Percentiles rank a stretch among this genome's conserved stretches.
phyloP scores from a whole-genome alignment of 2,113 vertebrate genomes.

The Tringa solitaria region DNA sequence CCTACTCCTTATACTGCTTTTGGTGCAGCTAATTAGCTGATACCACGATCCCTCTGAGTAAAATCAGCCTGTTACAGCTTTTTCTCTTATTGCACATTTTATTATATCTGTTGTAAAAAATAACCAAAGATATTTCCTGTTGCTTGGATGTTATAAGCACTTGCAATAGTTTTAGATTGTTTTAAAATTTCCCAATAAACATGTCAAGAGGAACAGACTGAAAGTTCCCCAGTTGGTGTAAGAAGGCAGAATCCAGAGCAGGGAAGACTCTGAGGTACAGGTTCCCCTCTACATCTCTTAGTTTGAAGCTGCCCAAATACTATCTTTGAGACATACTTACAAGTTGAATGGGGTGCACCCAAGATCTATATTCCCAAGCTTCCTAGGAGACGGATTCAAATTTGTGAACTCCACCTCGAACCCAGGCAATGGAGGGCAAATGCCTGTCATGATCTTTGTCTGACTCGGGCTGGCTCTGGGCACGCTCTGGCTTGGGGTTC shows the following conservation, averaged over 20 bases:
- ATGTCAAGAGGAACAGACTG: background rate
- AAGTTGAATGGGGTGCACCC: background rate
- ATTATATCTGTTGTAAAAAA: background rate
- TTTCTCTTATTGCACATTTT: slow-evolving; percentile 43
- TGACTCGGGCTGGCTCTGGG: slow-evolving; percentile 96
- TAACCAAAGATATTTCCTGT: background rate
- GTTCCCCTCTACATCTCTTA: background rate
- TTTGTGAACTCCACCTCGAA: slow-evolving; percentile 82
- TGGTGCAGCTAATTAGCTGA: background rate
- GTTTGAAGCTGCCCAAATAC: background rate
- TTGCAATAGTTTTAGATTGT: background rate
- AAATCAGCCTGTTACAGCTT: background rate
- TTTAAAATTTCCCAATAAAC: slow-evolving; percentile 10
- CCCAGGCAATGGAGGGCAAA: slow-evolving; percentile 80
- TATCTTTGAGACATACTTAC: background rate
- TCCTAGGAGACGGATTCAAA: slow-evolving; percentile 84
- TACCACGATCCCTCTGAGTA: background rate
- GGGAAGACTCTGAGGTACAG: background rate
- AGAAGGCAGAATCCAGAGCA: slow-evolving; percentile 29
- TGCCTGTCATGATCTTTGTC: slow-evolving; percentile 89
- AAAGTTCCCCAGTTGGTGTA: background rate
- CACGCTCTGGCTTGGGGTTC: slow-evolving; percentile 93
- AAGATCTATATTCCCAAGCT: background rate
- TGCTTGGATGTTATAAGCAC: background rate
- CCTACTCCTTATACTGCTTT: background rate